Conservation (phyloP, 2,797 vertebrate species). For the Adrianichthys oophorus region DNA sequence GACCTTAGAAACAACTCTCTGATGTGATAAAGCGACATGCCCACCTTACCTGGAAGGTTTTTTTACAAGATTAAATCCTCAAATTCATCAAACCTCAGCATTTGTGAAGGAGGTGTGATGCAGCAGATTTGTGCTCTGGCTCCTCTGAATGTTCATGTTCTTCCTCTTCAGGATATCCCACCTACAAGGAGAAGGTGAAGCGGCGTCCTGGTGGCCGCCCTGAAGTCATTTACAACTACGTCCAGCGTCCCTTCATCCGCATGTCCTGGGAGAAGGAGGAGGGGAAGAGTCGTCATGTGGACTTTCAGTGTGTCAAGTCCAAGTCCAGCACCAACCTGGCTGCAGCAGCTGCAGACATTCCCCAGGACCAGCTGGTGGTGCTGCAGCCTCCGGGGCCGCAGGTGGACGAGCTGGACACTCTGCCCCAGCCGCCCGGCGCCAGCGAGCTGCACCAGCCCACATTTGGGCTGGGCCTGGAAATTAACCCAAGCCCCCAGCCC, state of each 20-base stretch:
- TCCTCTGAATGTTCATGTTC: too few species aligned
- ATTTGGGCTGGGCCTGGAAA: slow-evolving; percentile 16
- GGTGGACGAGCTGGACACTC: slow-evolving; percentile 93
- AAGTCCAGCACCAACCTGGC: slow-evolving; percentile 97
- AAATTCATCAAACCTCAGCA: too few species aligned
- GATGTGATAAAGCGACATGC: too few species aligned
- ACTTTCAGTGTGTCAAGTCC: slow-evolving; percentile 98
- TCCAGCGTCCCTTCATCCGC: slow-evolving; percentile 95
- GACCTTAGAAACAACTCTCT: too few species aligned
- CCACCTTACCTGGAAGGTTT: too few species aligned
- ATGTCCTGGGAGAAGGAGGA: slow-evolving; percentile 99
- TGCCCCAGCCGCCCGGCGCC: slow-evolving; percentile 60
- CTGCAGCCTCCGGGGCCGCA: slow-evolving; percentile 88
- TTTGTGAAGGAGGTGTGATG: too few species aligned
- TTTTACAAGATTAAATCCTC: too few species aligned
- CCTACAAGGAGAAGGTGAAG: slow-evolving; percentile 98
- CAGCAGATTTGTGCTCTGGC: too few species aligned
- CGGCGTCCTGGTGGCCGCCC: slow-evolving; percentile 92
- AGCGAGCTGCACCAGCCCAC: slow-evolving; percentile 26
- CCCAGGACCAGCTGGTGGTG: slow-evolving; percentile 94
- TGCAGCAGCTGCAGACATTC: slow-evolving; percentile 91
- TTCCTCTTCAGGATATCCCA: slow-evolving; percentile 86
- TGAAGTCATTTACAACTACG: slow-evolving; percentile 98
- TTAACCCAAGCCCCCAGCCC: slow-evolving; percentile 12
- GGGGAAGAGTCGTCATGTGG: slow-evolving; percentile 96